Conservation (phyloP, 2,888 invertebrate species). For the Hirtodrosophila alboralis region DNA sequence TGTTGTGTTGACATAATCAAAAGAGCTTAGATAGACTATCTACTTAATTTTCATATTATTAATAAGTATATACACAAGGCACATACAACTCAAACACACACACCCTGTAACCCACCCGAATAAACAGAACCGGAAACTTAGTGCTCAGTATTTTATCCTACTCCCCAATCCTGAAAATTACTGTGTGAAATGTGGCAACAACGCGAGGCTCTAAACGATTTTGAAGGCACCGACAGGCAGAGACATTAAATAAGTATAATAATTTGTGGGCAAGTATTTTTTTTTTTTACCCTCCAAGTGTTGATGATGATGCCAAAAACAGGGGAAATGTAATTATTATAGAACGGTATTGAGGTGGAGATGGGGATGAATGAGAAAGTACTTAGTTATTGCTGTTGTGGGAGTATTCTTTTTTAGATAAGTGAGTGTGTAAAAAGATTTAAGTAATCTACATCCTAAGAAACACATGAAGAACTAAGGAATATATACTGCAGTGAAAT, state of each 20-base stretch:
- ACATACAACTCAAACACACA: conserved; percentile 9
- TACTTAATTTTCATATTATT: conserved; percentile 42
- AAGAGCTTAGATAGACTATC: conserved; percentile 20
- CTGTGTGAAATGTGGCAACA: conserved; percentile 61
- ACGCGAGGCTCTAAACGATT: conserved; percentile 46
- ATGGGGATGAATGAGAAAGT: conserved; percentile 19
- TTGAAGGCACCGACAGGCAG: conserved; percentile 40
- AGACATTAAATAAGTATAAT: conserved; percentile 58
- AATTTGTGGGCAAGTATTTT: conserved; percentile 34
- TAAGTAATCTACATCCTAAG: too few species aligned
- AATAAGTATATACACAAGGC: conserved; percentile 34
- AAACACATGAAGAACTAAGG: too few species aligned
- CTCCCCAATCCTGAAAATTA: conserved; percentile 17
- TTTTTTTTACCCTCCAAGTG: conserved; percentile 25
- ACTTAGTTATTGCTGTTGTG: conserved; percentile 21
- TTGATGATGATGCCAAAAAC: conserved; percentile 24
- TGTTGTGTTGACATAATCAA: conserved; percentile 8
- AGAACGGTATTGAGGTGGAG: conserved; percentile 13
- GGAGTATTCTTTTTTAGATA: too few species aligned
- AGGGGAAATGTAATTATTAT: conserved; percentile 41
- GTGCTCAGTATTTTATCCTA: conserved; percentile 21
- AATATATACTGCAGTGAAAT: too few species aligned
- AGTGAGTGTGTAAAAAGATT: too few species aligned
- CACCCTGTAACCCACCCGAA: conserved; percentile 6
- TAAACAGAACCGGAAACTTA: conserved; percentile 43